Evolutionary conservation across 1,140 invertebrate genomes (phyloP).

Genomic region (Lamellibrachia luymesi): DNA sequence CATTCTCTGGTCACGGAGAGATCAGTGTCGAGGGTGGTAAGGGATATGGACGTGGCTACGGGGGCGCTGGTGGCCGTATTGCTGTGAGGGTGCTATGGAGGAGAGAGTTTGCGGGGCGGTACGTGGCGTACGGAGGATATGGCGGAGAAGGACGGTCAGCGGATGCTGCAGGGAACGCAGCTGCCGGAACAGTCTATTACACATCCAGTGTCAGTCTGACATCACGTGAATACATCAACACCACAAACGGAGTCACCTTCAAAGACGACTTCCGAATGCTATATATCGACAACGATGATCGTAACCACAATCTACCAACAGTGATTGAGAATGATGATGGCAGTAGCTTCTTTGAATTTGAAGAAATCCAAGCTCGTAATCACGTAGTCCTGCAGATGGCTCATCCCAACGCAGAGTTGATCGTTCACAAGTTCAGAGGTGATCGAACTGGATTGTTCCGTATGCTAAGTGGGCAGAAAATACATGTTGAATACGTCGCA

Average conservation of each 20-base stretch:
- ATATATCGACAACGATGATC: conserved; percentile 41
- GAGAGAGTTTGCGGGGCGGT: conserved; percentile 39
- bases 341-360: conserved; percentile 35
- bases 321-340: conserved; percentile 34
- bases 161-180: conserved; percentile 32
- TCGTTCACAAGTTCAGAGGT: conserved; percentile 45
- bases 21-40: conserved; percentile 36
- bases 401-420: conserved; percentile 30
- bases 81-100: conserved; percentile 37
- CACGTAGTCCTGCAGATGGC: conserved; percentile 40
- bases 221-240: conserved; percentile 31
- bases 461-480: conserved; percentile 33
- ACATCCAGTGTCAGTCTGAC: conserved; percentile 32
- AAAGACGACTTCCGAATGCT: conserved; percentile 35
- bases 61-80: conserved; percentile 41
- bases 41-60: conserved; percentile 34
- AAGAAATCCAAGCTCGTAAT: conserved; percentile 38
- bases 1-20: conserved; percentile 43
- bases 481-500: conserved; percentile 40
- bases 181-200: conserved; percentile 42
- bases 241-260: conserved; percentile 31
- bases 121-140: conserved; percentile 36
- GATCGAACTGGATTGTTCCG: conserved; percentile 43
- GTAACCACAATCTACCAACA: conserved; percentile 38
- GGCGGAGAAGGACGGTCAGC: conserved; percentile 13